Conservation (phyloP, 1,140 invertebrate species). For the Manduca sexta region DNA sequence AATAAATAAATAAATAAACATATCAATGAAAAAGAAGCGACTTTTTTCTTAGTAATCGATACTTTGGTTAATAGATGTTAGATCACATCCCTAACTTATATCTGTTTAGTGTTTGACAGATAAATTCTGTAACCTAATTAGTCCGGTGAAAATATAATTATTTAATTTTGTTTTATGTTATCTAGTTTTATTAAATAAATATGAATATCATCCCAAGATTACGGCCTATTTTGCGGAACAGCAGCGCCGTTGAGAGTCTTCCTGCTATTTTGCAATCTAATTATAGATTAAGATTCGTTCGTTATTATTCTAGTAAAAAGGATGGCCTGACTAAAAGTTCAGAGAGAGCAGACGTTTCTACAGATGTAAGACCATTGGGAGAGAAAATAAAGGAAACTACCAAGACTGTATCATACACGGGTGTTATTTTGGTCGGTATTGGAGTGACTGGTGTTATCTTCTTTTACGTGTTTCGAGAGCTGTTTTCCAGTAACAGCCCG, state of each 20-base stretch:
- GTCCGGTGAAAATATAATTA: too few species aligned
- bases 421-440: conserved; percentile 85
- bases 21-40: too few species aligned
- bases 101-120: too few species aligned
- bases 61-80: too few species aligned
- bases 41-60: too few species aligned
- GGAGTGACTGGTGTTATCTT: conserved; percentile 86
- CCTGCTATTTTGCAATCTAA: conserved; percentile 29
- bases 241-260: conserved; percentile 27
- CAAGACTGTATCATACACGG: conserved; percentile 87
- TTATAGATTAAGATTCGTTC: conserved; percentile 12
- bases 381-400: conserved; percentile 90
- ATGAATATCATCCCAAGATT: conserved; percentile 61
- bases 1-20: too few species aligned
- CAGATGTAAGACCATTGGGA: conserved; percentile 77
- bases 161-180: too few species aligned
- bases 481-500: conserved; percentile 90
- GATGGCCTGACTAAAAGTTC: conserved; percentile 46
- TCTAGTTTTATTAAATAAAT: background rate
- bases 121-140: too few species aligned
- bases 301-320: conserved; percentile 48
- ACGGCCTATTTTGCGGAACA: conserved; percentile 29
- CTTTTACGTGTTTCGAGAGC: conserved; percentile 87
- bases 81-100: too few species aligned
- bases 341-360: conserved; percentile 66